Evolutionary conservation across 2,797 vertebrate genomes (phyloP).

Genomic region (Diplodus puntazzo): DNA sequence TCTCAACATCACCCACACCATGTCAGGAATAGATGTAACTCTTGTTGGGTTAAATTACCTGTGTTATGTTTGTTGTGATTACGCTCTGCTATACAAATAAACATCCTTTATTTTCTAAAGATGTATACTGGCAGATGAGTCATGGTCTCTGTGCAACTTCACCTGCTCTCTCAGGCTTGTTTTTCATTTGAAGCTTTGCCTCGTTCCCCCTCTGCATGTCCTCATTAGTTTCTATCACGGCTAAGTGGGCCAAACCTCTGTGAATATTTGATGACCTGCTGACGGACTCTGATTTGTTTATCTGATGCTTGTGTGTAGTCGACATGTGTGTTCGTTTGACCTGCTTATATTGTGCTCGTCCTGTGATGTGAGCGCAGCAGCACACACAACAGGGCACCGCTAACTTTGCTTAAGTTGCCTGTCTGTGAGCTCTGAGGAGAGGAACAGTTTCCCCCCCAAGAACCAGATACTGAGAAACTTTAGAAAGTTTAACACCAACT

Average conservation of each 20-base stretch:
- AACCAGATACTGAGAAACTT: slow-evolving; percentile 38
- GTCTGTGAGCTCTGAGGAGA: slow-evolving; percentile 24
- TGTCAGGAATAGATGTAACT: neutral
- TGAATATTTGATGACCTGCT: slow-evolving; percentile 63
- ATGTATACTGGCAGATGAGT: too few relatives aligned
- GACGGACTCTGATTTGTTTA: slow-evolving; percentile 41
- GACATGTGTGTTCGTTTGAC: slow-evolving; percentile 13
- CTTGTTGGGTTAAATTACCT: neutral
- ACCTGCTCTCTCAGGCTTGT: neutral
- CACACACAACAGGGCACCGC: neutral
- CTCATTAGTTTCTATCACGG: slow-evolving; percentile 14
- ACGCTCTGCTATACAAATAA: neutral
- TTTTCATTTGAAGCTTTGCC: slow-evolving; percentile 8
- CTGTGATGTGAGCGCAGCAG: slow-evolving; percentile 11
- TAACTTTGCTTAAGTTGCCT: slow-evolving; percentile 1
- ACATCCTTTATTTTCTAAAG: neutral
- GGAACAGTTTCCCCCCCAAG: slow-evolving; percentile 35
- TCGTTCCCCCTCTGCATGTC: neutral
- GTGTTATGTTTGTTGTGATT: neutral
- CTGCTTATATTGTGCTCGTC: slow-evolving; percentile 19
- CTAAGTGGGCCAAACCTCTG: slow-evolving; percentile 53
- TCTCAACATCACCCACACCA: neutral
- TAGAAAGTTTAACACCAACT: slow-evolving; percentile 28
- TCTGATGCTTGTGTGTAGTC: slow-evolving; percentile 20
- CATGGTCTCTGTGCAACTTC: neutral